Conservation (phyloP, 2,888 invertebrate genomes). For the Chrysolina haemoptera region DNA sequence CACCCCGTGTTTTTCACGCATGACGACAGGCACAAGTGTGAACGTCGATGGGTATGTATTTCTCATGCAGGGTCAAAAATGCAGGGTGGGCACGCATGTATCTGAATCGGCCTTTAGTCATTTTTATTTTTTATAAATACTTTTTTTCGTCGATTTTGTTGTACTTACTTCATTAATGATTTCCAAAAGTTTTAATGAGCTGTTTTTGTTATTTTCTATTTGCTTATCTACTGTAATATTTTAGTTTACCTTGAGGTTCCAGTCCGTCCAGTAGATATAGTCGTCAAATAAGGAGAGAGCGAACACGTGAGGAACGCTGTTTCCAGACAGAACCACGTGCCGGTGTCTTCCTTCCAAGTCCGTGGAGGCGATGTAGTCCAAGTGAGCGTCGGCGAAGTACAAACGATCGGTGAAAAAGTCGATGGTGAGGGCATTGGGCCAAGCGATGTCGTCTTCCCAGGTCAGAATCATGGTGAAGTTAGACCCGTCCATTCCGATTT, state of each 20-base stretch:
- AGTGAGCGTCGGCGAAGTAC: slow-evolving; percentile 98
- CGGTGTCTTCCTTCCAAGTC: slow-evolving; percentile 93
- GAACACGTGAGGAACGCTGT: slow-evolving; percentile 94
- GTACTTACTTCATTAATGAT: too few species aligned
- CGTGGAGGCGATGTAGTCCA: slow-evolving; percentile 96
- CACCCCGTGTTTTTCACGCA: too few species aligned
- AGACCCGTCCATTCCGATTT: slow-evolving; percentile 97
- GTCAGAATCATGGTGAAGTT: slow-evolving; percentile 90
- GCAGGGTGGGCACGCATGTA: too few species aligned
- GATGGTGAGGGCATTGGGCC: slow-evolving; percentile 98
- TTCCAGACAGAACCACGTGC: slow-evolving; percentile 85
- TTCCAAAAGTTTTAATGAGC: too few species aligned
- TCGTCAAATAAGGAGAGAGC: slow-evolving; percentile 96
- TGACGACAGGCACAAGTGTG: too few species aligned
- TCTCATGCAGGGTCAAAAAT: too few species aligned
- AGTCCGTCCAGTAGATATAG: slow-evolving; percentile 96
- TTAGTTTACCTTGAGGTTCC: slow-evolving; percentile 99
- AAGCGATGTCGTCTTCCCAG: slow-evolving; percentile 95
- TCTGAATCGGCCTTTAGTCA: too few species aligned
- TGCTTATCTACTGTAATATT: too few species aligned
- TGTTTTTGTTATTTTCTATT: too few species aligned
- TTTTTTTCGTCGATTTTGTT: too few species aligned
- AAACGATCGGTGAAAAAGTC: slow-evolving; percentile 96
- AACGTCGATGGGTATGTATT: too few species aligned
- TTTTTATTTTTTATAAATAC: too few species aligned